A percentile compares a stretch with the other conserved stretches of the same genome.
Conservation (phyloP, 2,113 vertebrate species). For the Arothron firmamentum region DNA sequence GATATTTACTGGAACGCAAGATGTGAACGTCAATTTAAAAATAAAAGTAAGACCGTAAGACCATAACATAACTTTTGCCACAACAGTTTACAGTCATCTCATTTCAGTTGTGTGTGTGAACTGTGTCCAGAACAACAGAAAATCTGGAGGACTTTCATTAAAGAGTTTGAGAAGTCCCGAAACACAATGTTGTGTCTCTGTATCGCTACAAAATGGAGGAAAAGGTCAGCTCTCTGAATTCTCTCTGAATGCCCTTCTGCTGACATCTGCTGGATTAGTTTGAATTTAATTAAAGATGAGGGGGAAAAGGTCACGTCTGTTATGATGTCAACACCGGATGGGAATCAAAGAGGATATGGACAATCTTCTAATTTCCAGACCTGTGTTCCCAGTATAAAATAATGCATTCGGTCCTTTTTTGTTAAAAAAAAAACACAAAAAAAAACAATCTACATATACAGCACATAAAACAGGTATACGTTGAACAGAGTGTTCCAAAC, state of each 20-base stretch:
- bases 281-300: conserved; percentile 41
- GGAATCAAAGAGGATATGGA: conserved; percentile 9
- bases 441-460: no score
- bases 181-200: conserved; percentile 1
- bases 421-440: no score
- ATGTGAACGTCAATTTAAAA: no score
- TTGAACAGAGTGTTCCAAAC: conserved; percentile 21
- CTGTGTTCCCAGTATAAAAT: no score
- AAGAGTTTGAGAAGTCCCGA: background rate
- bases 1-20: no score
- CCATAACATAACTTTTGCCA: no score
- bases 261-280: conserved; percentile 43
- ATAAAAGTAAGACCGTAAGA: no score
- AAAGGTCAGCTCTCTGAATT: conserved; percentile 62
- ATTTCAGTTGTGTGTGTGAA: no score
- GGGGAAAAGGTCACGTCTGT: conserved; percentile 45
- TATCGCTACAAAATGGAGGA: conserved; percentile 1
- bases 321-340: conserved; percentile 20
- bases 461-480: background rate
- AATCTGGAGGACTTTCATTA: background rate
- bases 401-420: no score
- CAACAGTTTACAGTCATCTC: no score
- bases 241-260: conserved; percentile 51
- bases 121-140: no score
- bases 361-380: background rate